Conservation (phyloP, 2,113 vertebrate genomes). For the Entosphenus tridentatus region DNA sequence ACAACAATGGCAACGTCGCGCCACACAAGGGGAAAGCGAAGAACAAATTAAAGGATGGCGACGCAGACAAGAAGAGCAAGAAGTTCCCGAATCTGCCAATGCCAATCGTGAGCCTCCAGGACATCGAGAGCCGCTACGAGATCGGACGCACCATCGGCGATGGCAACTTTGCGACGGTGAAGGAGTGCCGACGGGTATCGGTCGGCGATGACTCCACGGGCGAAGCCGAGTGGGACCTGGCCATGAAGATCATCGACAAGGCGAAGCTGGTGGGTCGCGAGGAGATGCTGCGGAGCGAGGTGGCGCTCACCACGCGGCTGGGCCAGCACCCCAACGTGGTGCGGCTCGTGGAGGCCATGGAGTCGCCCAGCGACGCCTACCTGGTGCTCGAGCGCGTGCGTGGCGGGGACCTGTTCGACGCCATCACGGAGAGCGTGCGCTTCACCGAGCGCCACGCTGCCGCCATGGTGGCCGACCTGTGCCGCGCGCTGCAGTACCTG, state of each 20-base stretch:
- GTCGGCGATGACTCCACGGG: constrained; percentile 11
- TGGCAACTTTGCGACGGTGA: constrained; percentile 77
- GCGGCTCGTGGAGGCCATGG: constrained; percentile 51
- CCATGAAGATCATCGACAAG: constrained; percentile 73
- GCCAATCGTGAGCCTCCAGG: background rate
- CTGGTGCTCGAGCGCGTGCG: constrained; percentile 67
- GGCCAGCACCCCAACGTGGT: constrained; percentile 53
- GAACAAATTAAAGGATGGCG: too few relatives aligned
- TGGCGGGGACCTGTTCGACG: constrained; percentile 82
- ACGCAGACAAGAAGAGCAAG: too few relatives aligned
- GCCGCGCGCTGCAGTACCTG: constrained; percentile 59
- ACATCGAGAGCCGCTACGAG: constrained; percentile 36
- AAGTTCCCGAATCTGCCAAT: too few relatives aligned
- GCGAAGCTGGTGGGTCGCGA: constrained; percentile 63
- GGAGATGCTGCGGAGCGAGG: constrained; percentile 84
- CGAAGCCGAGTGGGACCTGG: constrained; percentile 26
- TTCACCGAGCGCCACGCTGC: constrained; percentile 53
- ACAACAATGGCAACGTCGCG: too few relatives aligned
- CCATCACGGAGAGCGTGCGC: constrained; percentile 53
- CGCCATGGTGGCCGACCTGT: constrained; percentile 55
- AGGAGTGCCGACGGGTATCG: constrained; percentile 30
- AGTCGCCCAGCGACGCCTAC: constrained; percentile 49
- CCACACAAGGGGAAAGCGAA: too few relatives aligned
- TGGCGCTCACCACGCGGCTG: constrained; percentile 52
- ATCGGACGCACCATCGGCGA: constrained; percentile 59